Evolutionary conservation across 2,888 invertebrate genomes (phyloP), one percentile per base, ranked within the genome.

Genomic region (Elmis aenea): DNA sequence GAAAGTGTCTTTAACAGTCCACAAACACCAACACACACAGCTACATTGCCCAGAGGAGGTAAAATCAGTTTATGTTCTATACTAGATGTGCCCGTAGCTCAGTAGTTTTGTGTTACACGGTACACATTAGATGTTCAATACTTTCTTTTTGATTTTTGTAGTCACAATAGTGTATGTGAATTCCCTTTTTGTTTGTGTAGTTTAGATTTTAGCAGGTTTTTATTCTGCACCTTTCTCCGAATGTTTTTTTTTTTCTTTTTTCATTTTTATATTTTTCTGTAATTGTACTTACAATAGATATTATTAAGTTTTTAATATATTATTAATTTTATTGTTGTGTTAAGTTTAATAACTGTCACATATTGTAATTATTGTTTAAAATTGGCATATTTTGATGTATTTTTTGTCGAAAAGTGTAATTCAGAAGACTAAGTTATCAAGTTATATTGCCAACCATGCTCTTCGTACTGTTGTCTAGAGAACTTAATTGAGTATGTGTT

Each of bases 41-140:
- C 74, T 58, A 73, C 76, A 52, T 69, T 79, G 69, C 83, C 84
- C 50, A 73, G 83, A 77, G 83, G 83, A 81, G 84, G 85, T 84
- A 76, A 79, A 38, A 33, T 37, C 35, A 18, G 23, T 16, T 23
- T 38, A 30, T 21, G 29, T 27, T 38, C 43, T 52, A 38, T 47
- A 38, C 43, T n/a, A 48, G 42, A 35, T 39, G 29, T 45, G 40
- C 45, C 45, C 41, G 46, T 46, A n/a, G 44, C 50, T 42, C 44
- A 50, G 42, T 50, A 46, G 46, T 43, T n/a, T 41, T 44, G 18
- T 26, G 10, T 26, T 31, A 15, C n/a, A n/a, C n/a, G n/a, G 11
- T 12, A 32, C 13, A 28, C 22, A 16, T 32, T 44, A 31, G 30
- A 26, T 39, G 33, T 41, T 33, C 21, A 4, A 8, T 26, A 14